Percentiles rank a stretch among this genome's conserved stretches.
phyloP scores from a whole-genome alignment of 2,797 vertebrate genomes.

The Xiphorhynchus erythropygius region DNA sequence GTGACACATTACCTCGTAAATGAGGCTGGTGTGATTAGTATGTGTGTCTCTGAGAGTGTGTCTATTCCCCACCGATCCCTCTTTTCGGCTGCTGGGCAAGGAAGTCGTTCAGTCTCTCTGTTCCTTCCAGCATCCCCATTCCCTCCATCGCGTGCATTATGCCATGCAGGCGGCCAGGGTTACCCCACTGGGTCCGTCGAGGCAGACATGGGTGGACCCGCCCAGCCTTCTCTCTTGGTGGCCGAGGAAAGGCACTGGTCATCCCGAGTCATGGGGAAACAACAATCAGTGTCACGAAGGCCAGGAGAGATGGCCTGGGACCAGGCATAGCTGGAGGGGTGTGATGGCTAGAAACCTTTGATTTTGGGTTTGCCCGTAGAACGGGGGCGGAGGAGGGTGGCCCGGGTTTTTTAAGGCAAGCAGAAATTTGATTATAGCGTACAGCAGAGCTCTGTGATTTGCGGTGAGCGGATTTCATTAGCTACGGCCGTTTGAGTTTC shows the following conservation, averaged over 20 bases:
- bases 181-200: background rate
- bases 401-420: conserved; percentile 47
- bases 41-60: background rate
- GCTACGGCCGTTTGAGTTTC: background rate
- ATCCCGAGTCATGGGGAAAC: too few relatives aligned
- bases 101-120: background rate
- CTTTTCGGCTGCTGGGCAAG: background rate
- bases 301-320: background rate
- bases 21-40: background rate
- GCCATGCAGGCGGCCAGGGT: background rate
- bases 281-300: background rate
- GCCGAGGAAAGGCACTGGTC: background rate
- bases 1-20: conserved; percentile 9
- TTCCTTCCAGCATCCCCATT: background rate
- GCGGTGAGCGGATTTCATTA: conserved; percentile 53
- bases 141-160: background rate
- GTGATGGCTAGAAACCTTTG: conserved; percentile 48
- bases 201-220: background rate
- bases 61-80: background rate
- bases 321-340: background rate
- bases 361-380: conserved; percentile 49
- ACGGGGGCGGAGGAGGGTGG: conserved; percentile 15
- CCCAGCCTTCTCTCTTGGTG: background rate
- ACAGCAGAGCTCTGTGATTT: conserved; percentile 48
- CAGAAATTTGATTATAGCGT: conserved; percentile 59